phyloP scores from a whole-genome alignment of 2,888 invertebrate genomes.

The Drosophila acutilabella region DNA sequence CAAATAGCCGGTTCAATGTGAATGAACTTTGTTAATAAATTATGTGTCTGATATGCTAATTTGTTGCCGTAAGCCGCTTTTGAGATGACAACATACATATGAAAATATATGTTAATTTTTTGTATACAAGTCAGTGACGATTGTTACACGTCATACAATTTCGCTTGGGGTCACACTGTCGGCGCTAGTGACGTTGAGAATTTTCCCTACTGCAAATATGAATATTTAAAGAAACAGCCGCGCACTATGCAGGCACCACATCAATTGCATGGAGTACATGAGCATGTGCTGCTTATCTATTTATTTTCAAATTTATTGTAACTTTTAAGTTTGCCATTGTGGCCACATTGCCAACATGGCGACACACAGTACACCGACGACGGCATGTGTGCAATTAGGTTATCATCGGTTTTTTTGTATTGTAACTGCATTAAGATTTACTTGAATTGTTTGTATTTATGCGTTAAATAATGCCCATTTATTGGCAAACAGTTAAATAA shows the following conservation, averaged over 20 bases:
- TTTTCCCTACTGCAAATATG: neutral
- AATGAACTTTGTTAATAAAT: constrained; percentile 59
- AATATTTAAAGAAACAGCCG: neutral
- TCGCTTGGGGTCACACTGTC: constrained; percentile 32
- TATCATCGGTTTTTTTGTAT: neutral
- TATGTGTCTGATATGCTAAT: constrained; percentile 39
- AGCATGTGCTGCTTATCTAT: constrained; percentile 37
- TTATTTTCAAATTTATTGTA: neutral
- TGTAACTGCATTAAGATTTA: constrained; percentile 13
- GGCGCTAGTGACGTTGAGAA: constrained; percentile 22
- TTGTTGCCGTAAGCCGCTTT: constrained; percentile 16
- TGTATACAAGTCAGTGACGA: constrained; percentile 8
- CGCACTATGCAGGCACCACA: neutral
- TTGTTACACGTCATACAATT: constrained; percentile 45
- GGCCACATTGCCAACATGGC: constrained; percentile 72
- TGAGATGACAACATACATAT: neutral
- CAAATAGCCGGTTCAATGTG: constrained; percentile 31
- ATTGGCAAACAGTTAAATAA: constrained; percentile 1
- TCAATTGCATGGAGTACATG: neutral
- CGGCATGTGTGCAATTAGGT: constrained; percentile 26
- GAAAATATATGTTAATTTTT: constrained; percentile 25
- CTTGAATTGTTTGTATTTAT: neutral
- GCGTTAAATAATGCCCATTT: neutral
- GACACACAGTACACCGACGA: constrained; percentile 28
- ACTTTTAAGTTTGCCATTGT: constrained; percentile 3